Percentiles rank a stretch among this genome's conserved stretches.
These are phyloP conservation scores for Oncorhynchus clarkii DNA, from an alignment of 2,113 vertebrate species.

Conservation along the genomic window DNA sequence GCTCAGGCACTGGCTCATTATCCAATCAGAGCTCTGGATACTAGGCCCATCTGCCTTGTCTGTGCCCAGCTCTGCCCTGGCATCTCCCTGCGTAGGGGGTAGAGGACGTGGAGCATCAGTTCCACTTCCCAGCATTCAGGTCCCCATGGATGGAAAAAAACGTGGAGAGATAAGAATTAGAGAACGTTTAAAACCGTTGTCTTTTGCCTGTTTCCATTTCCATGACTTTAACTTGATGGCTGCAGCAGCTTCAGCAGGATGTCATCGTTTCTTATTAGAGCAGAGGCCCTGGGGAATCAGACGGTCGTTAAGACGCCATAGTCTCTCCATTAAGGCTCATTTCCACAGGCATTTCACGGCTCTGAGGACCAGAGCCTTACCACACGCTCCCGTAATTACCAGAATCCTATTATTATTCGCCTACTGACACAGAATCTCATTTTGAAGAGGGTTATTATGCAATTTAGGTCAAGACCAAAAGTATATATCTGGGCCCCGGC, in stretches of 20 bases:
- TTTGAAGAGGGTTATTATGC: not conserved
- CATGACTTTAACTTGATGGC: not conserved
- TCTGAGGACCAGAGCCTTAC: not conserved
- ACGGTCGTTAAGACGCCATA: not conserved
- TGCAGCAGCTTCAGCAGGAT: not conserved
- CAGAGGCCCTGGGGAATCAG: not conserved
- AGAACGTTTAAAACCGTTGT: too few species aligned
- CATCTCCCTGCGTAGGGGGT: conserved; percentile 5
- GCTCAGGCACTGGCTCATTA: not conserved
- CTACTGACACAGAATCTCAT: conserved; percentile 8
- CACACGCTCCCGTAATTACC: not conserved
- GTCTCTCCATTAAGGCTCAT: conserved; percentile 8
- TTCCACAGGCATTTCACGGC: not conserved
- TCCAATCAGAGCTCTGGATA: conserved; percentile 16
- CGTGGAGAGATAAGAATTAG: not conserved
- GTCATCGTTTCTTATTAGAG: not conserved
- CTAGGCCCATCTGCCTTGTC: conserved; percentile 37
- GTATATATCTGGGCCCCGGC: not conserved
- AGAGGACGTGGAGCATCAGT: conserved; percentile 3
- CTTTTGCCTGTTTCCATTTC: too few species aligned
- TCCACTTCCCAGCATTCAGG: conserved; percentile 16
- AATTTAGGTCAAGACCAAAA: conserved; percentile 3
- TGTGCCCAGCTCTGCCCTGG: conserved; percentile 15
- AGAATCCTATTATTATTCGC: conserved; percentile 1
- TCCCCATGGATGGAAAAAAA: not conserved